These are phyloP conservation scores for Leptoclinus maculatus DNA, from an alignment of 2,797 vertebrate genomes.

Conservation along the genomic window DNA sequence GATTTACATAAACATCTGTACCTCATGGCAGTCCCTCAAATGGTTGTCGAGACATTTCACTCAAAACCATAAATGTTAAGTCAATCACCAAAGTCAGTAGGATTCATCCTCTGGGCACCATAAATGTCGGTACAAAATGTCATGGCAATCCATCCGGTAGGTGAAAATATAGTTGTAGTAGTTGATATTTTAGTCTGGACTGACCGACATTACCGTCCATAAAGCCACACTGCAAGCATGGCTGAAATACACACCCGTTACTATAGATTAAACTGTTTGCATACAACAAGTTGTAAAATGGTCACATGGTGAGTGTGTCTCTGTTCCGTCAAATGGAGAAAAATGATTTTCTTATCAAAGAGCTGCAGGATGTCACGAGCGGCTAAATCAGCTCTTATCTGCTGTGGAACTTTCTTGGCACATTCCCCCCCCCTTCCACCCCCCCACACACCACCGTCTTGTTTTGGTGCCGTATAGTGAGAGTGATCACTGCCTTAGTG, in stretches of 20 bases:
- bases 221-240: not conserved
- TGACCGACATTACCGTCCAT: not conserved
- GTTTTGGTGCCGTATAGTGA: slow-evolving; percentile 33
- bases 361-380: slow-evolving; percentile 20
- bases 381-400: slow-evolving; percentile 45
- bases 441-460: not conserved
- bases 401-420: slow-evolving; percentile 26
- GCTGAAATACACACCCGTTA: slow-evolving; percentile 7
- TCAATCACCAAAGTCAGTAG: not conserved
- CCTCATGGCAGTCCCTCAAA: not conserved
- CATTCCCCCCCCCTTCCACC: not conserved
- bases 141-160: not conserved
- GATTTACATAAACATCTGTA: too few species aligned
- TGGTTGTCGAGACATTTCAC: not conserved
- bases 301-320: slow-evolving; percentile 17
- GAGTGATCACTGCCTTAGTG: slow-evolving; percentile 9
- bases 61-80: not conserved
- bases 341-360: slow-evolving; percentile 13
- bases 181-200: not conserved
- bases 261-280: slow-evolving; percentile 21
- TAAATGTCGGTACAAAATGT: not conserved
- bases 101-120: not conserved
- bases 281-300: slow-evolving; percentile 19
- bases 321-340: not conserved
- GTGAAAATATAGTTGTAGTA: not conserved